Base-by-base conservation (phyloP, 2,888 invertebrate genomes). In the Conistra vaccinii region DNA sequence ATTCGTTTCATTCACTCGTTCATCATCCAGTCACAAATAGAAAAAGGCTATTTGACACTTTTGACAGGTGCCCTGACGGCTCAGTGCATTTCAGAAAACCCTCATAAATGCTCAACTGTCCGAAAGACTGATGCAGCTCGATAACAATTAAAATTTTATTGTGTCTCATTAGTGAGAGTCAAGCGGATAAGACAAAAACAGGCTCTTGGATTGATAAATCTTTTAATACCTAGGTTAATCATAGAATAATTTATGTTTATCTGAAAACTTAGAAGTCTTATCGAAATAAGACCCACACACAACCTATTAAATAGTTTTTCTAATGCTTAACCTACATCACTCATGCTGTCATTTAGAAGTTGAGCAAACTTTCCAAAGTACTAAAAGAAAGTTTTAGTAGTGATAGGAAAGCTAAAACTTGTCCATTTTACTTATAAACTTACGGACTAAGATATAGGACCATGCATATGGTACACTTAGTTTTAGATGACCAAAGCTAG, bases 341-440 rank as follows among this genome's bases (percentile, higher is more conserved):
- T 77, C 68, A 53, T n/a, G n/a, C 58, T 86, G 69, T 67, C 81
- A 69, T 60, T 80, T 69, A 71, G 14, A 51, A 55, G 20, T 12
- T 29, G 0, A 58, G n/a, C 61, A 73, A 69, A 80, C n/a, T 72
- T 42, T 20, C n/a, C 10, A 26, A 72, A 53, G 62, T 48, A 32
- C 51, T 63, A 58, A 63, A 61, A 53, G 17, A 57, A 70, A 69
- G 35, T 85, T 71, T 42, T 10, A 62, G 51, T 26, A 20, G 45
- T 45, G 45, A 42, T 55, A 42, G 39, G 20, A 65, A 60, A 70
- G n/a, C 51, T 60, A 32, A 55, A 84, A 81, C 76, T 69, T 71
- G 9, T 51, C 53, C 58, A 66, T 82, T 82, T 51, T 39, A 70
- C 82, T 75, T 66, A 67, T 3, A 55, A 84, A 80, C 42, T 61